A percentile compares a stretch with the other conserved stretches of the same genome.
These are phyloP conservation scores for Serilophus lunatus DNA, from an alignment of 2,113 vertebrate species.

Conservation along the genomic window DNA sequence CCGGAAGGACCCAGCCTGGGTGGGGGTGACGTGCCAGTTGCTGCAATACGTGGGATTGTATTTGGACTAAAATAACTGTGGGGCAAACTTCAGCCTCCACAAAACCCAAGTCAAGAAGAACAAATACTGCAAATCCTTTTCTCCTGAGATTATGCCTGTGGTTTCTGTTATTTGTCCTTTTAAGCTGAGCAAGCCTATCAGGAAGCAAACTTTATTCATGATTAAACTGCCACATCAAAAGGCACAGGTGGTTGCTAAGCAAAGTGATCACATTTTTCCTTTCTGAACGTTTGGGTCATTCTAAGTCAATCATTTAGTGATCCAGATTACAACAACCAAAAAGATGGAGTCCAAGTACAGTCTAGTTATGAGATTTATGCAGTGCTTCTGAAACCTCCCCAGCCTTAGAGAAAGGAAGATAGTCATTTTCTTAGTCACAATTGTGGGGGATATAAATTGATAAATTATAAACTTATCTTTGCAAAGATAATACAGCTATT, in stretches of 20 bases:
- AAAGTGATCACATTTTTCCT: not conserved
- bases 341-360: not conserved
- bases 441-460: not conserved
- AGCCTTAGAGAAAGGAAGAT: not conserved
- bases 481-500: not conserved
- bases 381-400: not conserved
- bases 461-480: not conserved
- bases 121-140: slow-evolving; percentile 20
- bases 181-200: not conserved
- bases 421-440: not conserved
- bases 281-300: not conserved
- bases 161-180: slow-evolving; percentile 4
- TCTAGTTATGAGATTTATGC: not conserved
- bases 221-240: not conserved
- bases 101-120: slow-evolving; percentile 22
- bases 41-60: not conserved
- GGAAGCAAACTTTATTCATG: not conserved
- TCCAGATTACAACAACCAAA: not conserved
- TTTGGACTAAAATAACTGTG: not conserved
- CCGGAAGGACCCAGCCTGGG: not conserved
- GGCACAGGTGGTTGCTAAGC: not conserved
- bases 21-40: not conserved
- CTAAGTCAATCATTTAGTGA: not conserved
- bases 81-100: slow-evolving; percentile 13
- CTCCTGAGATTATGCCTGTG: not conserved